Base-by-base conservation (phyloP, 30 jellyfish, hydroid and myxozoan species). In the Clytia hemisphaerica region DNA sequence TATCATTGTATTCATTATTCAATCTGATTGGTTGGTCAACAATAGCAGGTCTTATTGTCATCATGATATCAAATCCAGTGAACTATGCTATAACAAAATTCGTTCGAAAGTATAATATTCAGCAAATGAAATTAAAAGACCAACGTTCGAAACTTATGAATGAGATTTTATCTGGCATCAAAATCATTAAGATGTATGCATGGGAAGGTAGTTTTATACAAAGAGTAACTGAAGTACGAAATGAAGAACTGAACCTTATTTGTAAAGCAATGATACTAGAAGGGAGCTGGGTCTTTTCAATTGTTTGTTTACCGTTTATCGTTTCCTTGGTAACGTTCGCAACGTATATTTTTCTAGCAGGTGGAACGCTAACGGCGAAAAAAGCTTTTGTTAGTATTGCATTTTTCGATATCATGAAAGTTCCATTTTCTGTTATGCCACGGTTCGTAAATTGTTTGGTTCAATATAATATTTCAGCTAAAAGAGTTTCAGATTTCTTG, bases 371-470 rank as follows among this genome's bases (percentile, higher is more conserved):
- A 51, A 72, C 62, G 51, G 93, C 95, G 10, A 82, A 72, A 40
- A 77, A 75, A 28, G 93, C 95, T 0, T 84, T 84, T 60, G 93
- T 71, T 36, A 88, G 93, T 5, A 75, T 84, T 28, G 63, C 93
- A 15, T 62, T 84, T 38, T 75, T 84, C 75, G 70, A 61, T 57
- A 77, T 84, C 1, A 53, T 84, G 28, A 93, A 67, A 45, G 77
- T 84, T 59, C 95, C 95, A 22, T 45, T 84, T 83, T 64, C 80
- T 15, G 64, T 84, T 28, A 75, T 84, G 19, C 95, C 95, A 0
- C 55, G 32, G 14, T 26, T 79, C n/a, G 60, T 84, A 27, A 19
- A 78, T 40, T 71, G 75, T 28, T 24, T 83, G 30, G 47, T 83
- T 10, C 93, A 78, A 73, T 72, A 82, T 46, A 82, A 75, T n/a